Conservation (phyloP, 2,888 invertebrate species). For the Pantelozetes paolii region DNA sequence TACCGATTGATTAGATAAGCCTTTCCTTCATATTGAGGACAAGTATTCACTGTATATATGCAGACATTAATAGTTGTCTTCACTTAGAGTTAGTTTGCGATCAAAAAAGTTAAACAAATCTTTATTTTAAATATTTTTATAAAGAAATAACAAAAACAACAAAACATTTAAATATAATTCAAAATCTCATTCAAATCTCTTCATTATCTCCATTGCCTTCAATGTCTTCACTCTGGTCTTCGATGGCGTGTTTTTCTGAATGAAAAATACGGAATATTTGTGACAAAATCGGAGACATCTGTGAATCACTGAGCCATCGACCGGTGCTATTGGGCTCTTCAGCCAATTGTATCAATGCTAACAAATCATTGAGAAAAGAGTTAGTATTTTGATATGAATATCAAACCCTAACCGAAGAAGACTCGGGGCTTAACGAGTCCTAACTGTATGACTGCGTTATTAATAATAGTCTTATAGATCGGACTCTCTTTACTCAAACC, state of each 20-base stretch:
- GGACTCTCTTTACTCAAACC: constrained; percentile 62
- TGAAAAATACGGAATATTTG: constrained; percentile 65
- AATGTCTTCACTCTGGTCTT: not conserved
- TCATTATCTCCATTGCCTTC: no score
- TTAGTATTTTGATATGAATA: not conserved
- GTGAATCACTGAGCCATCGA: constrained; percentile 65
- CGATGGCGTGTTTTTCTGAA: constrained; percentile 58
- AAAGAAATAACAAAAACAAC: no score
- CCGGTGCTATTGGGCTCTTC: constrained; percentile 63
- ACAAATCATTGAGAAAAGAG: not conserved
- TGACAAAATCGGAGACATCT: constrained; percentile 63
- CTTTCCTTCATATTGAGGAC: no score
- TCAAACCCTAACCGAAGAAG: constrained; percentile 58
- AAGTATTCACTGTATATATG: no score
- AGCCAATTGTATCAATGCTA: constrained; percentile 65
- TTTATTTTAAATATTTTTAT: no score
- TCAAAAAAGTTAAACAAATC: no score
- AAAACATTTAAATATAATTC: no score
- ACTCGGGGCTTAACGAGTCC: constrained; percentile 64
- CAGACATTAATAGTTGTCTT: no score
- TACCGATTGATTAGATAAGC: no score
- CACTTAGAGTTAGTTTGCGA: no score
- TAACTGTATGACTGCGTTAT: constrained; percentile 63
- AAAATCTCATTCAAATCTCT: no score
- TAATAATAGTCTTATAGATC: constrained; percentile 62